Evolutionary conservation across 1,140 invertebrate genomes (phyloP).

Genomic region (Apis dorsata): DNA sequence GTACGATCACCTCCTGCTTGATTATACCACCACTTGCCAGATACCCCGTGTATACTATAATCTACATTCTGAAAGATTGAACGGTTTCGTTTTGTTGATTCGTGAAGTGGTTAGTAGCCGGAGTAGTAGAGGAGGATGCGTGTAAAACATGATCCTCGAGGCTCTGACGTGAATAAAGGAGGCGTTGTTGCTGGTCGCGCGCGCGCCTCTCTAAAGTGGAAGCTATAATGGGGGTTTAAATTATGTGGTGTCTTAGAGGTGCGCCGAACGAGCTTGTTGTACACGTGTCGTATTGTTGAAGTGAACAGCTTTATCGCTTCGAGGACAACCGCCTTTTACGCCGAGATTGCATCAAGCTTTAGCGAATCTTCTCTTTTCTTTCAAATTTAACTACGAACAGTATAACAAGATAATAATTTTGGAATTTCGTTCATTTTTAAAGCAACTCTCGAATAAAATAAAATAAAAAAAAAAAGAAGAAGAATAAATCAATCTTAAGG

Average conservation of each 20-base stretch:
- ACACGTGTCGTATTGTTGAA: conserved; percentile 28
- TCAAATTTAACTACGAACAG: neutral
- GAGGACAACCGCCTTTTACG: neutral
- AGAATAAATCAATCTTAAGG: too few relatives aligned
- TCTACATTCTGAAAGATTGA: conserved; percentile 1
- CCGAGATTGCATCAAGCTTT: neutral
- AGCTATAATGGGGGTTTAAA: conserved; percentile 35
- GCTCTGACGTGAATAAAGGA: conserved; percentile 36
- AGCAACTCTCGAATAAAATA: neutral
- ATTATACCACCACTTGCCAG: too few relatives aligned
- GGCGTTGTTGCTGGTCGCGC: conserved; percentile 32
- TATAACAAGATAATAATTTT: neutral
- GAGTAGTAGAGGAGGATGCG: conserved; percentile 13
- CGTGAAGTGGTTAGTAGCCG: conserved; percentile 13
- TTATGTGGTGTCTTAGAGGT: conserved; percentile 36
- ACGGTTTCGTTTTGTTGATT: conserved; percentile 16
- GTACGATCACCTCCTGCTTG: too few relatives aligned
- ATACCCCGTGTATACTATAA: neutral
- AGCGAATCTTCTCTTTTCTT: neutral
- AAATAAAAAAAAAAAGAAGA: too few relatives aligned
- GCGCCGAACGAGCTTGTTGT: conserved; percentile 27
- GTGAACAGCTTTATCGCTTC: conserved; percentile 17
- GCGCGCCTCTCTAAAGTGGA: conserved; percentile 6
- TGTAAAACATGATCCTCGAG: conserved; percentile 36
- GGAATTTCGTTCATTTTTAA: neutral